Conservation (phyloP, 1,140 invertebrate genomes). For the Brachionus paranguensis region DNA sequence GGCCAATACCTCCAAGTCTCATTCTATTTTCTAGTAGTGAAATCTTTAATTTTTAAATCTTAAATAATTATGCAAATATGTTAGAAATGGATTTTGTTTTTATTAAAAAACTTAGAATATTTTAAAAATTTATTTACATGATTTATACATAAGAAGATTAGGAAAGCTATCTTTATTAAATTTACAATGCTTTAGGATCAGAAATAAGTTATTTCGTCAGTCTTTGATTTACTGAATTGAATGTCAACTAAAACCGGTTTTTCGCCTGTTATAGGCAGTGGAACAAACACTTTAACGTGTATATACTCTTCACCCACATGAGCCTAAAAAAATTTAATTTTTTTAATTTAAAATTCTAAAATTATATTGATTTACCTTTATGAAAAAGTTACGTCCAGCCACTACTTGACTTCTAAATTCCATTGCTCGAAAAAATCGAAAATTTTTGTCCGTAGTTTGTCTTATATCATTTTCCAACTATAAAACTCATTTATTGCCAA, state of each 20-base stretch:
- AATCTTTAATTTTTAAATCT: not conserved
- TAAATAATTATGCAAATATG: not conserved
- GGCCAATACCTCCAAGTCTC: not conserved
- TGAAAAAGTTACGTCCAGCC: constrained; percentile 21
- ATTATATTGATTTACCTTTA: not conserved
- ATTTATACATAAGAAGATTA: not conserved
- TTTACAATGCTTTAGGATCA: not conserved
- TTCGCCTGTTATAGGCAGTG: not conserved
- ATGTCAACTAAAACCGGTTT: not conserved
- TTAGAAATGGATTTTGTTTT: not conserved
- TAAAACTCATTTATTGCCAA: not conserved
- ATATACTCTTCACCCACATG: constrained; percentile 16
- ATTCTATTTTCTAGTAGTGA: not conserved
- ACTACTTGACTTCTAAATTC: constrained; percentile 33
- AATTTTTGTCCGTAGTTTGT: not conserved
- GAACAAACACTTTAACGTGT: constrained; percentile 32
- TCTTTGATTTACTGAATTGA: not conserved
- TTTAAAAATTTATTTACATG: not conserved
- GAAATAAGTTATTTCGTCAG: constrained; percentile 33
- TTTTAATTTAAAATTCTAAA: not conserved
- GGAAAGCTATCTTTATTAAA: constrained; percentile 1
- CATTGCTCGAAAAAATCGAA: not conserved
- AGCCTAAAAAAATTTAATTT: not conserved
- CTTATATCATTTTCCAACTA: constrained; percentile 16
- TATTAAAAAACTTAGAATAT: not conserved